Evolutionary conservation across 2,888 invertebrate species (phyloP), one percentile per base, ranked within the genome.

Genomic region (Tinea trinotella): DNA sequence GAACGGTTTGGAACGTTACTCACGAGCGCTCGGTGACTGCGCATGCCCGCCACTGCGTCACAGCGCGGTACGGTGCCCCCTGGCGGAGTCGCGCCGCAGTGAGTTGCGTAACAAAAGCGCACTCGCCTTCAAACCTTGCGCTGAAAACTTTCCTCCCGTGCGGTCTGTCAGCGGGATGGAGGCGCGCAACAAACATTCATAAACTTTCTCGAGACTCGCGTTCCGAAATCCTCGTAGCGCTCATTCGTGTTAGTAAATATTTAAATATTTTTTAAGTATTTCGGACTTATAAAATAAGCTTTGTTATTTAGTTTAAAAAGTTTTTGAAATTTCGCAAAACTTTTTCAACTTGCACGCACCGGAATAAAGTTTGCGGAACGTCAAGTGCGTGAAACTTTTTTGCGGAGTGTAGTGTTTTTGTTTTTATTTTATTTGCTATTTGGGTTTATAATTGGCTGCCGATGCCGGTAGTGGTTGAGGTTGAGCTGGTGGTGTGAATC

Each of bases 21-120:
- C 24, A 15, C 40, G n/a, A 1, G 7, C 46, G 46, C 7, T 46
- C 19, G 46, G 19, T 7, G 46, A 46, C 64, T 76, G 82, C 85
- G 85, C 85, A 85, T 82, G 85, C 85, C 65, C 79, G 83, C 66
- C 83, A 84, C 80, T 85, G 85, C 85, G 84, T 85, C 85, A 84
- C 81, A 76, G 50, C 57, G 70, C 72, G 65, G 68, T 73, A 74
- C 76, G 77, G 75, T 80, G 80, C 84, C 84, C 84, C 82, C 84
- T 83, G 73, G 83, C 74, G 83, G 83, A 70, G 53, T 70, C 64
- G 67, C 77, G 69, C 69, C 77, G 83, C 84, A 84, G 76, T 77
- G 74, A 76, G 67, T 85, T 85, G 84, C 85, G 84, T 85, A 84
- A 85, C 84, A 76, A 77, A 79, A 53, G 74, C 81, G 78, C 81